Base-by-base conservation (phyloP, 23 tunicate genomes). In the Phallusia fumigata region DNA sequence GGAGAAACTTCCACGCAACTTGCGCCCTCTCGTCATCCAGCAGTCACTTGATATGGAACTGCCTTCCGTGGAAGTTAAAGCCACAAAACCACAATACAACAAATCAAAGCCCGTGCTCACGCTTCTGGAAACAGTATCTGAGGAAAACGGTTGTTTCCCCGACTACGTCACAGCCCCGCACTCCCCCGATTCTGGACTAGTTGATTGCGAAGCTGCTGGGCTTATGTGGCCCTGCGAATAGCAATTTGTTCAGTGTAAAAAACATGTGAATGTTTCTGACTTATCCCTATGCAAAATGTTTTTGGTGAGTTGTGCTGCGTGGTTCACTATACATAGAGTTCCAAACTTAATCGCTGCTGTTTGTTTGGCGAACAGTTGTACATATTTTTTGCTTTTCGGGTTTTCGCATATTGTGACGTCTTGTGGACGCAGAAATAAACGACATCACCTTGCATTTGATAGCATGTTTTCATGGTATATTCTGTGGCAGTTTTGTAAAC, bases 181-280 rank as follows among this genome's bases (percentile, higher is more conserved):
- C 5, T 77, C 81, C 35, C 81, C 81, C 6, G 81, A 77, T 22
- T 77, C 81, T 5, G 81, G 81, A 18, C 18, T 77, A 26, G 81
- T 32, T 45, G 69, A 58, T 58, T 58, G 69, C 28, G 69, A 24
- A 6, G 22, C 78, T 30, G 78, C 78, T 33, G 78, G 35, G 78
- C 12, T 33, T 3, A 34, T 16, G 45, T 74, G 44, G 78, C 78
- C 40, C 32, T 24, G 22, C 40, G 45, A 65, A 16, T 74, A 30
- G 19, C 6, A 74, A 58, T 3, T 21, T 58, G 69, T 13, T 6
- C 10, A 5, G 47, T 40, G 47, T 5, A 40, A 40, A 40, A 40
- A 40, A 10, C 47, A 40, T 40, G 47, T 40, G 10, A 40, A 40
- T 40, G 31, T 65, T 65, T 65, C 11, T 11, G 31, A 65, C 6